A percentile compares a stretch with the other conserved stretches of the same genome.
Evolutionary conservation across 2,888 invertebrate genomes (phyloP).

Genomic region (Pristionchus entomophagus): DNA sequence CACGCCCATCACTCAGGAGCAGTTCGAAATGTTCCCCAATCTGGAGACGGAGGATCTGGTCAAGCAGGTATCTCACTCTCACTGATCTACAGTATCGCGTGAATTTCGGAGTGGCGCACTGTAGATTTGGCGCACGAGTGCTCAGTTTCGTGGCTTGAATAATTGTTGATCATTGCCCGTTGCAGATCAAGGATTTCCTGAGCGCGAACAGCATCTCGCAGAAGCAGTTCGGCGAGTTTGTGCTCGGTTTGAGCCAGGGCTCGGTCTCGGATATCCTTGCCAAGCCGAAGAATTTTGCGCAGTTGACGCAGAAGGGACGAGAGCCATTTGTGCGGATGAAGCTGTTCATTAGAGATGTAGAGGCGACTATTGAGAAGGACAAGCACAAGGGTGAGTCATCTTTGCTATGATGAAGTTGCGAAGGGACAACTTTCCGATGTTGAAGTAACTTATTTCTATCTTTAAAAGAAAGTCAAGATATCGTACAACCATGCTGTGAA

Average conservation of each 20-base stretch:
- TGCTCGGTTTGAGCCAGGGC: constrained; percentile 95
- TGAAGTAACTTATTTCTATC: neutral
- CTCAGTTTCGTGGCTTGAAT: neutral
- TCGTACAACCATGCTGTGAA: no score
- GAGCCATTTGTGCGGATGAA: constrained; percentile 98
- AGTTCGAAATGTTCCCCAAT: constrained; percentile 93
- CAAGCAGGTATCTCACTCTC: constrained; percentile 61
- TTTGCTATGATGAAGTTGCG: neutral
- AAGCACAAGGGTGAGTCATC: neutral
- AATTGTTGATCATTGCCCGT: neutral
- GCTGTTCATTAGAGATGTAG: constrained; percentile 85
- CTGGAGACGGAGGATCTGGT: constrained; percentile 99
- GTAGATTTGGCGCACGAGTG: no score
- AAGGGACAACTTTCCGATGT: no score
- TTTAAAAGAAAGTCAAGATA: no score
- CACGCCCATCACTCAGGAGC: constrained; percentile 97
- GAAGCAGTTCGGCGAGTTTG: constrained; percentile 96
- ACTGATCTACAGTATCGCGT: no score
- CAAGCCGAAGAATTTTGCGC: constrained; percentile 98
- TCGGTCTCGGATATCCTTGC: constrained; percentile 97
- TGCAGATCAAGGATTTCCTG: constrained; percentile 78
- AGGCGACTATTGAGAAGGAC: constrained; percentile 43
- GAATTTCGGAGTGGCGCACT: no score
- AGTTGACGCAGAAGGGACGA: constrained; percentile 90
- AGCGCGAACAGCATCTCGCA: constrained; percentile 85